Conservation (phyloP, 2,113 vertebrate species). For the Mesoclemmys tuberculata region DNA sequence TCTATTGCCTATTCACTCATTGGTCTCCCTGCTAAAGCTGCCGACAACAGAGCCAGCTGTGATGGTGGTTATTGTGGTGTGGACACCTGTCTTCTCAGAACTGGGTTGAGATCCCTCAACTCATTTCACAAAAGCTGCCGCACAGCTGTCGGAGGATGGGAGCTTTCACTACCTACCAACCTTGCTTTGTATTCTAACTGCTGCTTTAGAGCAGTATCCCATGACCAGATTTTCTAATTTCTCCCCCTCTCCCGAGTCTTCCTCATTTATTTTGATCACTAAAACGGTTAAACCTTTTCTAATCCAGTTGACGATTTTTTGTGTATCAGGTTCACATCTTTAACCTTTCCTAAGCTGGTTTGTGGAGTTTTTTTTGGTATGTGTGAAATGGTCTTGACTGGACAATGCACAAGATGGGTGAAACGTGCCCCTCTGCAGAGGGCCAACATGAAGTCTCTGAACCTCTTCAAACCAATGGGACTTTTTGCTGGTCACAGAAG, state of each 20-base stretch:
- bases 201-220: not conserved
- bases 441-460: not conserved
- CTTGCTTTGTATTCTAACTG: not conserved
- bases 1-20: not conserved
- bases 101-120: slow-evolving; percentile 34
- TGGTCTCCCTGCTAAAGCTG: not conserved
- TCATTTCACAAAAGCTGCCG: slow-evolving; percentile 35
- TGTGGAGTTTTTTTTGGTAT: not conserved
- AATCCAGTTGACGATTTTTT: not conserved
- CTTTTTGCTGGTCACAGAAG: not conserved
- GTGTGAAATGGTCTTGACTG: not conserved
- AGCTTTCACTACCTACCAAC: not conserved
- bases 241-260: not conserved
- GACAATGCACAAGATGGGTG: not conserved
- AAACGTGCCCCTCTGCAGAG: not conserved
- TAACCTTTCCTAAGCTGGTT: not conserved
- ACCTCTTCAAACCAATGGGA: not conserved
- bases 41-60: slow-evolving; percentile 2
- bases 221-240: not conserved
- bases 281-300: not conserved
- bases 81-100: slow-evolving; percentile 60
- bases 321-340: not conserved
- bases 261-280: not conserved
- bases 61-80: slow-evolving; percentile 31
- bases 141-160: slow-evolving; percentile 50